Percentiles rank a stretch among this genome's conserved stretches.
Conservation (phyloP, 2,113 vertebrate species). For the Trinectes maculatus region DNA sequence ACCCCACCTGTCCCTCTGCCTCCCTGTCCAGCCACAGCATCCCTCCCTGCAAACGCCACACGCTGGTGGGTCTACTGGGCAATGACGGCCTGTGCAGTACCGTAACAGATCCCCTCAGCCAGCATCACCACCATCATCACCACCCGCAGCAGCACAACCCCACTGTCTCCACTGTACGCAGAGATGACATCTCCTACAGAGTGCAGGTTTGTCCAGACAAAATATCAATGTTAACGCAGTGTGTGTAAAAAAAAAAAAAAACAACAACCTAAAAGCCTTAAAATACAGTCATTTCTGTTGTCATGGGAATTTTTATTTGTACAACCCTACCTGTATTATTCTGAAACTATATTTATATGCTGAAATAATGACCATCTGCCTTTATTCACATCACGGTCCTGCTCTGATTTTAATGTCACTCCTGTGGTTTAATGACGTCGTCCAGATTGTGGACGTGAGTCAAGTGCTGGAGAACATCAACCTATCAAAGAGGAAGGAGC, state of each 20-base stretch:
- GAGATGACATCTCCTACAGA: constrained; percentile 96
- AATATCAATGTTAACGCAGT: too few species aligned
- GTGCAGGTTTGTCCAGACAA: constrained; percentile 95
- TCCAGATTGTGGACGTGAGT: constrained; percentile 90
- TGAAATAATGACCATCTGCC: not conserved
- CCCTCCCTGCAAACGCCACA: constrained; percentile 94
- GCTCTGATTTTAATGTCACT: not conserved
- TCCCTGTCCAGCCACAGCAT: constrained; percentile 98
- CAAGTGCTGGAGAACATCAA: constrained; percentile 96
- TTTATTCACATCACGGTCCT: not conserved
- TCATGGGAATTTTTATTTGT: not conserved
- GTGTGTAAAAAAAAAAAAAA: too few species aligned
- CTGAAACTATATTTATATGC: too few species aligned
- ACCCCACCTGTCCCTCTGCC: constrained; percentile 87
- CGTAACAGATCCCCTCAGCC: constrained; percentile 76
- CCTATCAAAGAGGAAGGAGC: constrained; percentile 95
- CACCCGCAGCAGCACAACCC: constrained; percentile 85
- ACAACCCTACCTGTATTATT: too few species aligned
- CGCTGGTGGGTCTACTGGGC: constrained; percentile 92
- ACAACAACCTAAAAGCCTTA: too few species aligned
- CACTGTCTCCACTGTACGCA: constrained; percentile 82
- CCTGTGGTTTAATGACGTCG: constrained; percentile 10
- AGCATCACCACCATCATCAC: constrained; percentile 76
- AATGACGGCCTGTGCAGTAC: constrained; percentile 84
- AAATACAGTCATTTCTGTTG: not conserved